These are phyloP conservation scores for Spondyliosoma cantharus DNA, from an alignment of 2,797 vertebrate genomes.

Conservation along the genomic window DNA sequence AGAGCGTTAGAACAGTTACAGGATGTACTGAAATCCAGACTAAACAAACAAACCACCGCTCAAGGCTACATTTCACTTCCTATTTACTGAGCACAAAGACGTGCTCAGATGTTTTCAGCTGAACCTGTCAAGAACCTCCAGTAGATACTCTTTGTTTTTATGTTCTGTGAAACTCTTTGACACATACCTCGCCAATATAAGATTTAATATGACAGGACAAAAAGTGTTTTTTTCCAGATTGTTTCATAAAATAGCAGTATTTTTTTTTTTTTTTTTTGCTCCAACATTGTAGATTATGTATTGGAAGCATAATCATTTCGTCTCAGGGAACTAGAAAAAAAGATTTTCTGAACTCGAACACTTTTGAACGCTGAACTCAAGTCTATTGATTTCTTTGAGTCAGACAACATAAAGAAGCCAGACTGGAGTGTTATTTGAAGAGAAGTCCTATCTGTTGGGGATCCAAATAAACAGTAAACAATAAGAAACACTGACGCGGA, in stretches of 20 bases:
- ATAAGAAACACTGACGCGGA: slow-evolving; percentile 12
- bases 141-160: neutral
- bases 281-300: neutral
- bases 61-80: slow-evolving; percentile 39
- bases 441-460: neutral
- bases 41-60: slow-evolving; percentile 51
- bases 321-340: neutral
- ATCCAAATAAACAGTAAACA: slow-evolving; percentile 11
- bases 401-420: neutral
- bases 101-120: slow-evolving; percentile 16
- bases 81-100: slow-evolving; percentile 28
- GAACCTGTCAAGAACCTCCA: slow-evolving; percentile 26
- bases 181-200: slow-evolving; percentile 8
- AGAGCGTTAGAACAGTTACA: slow-evolving; percentile 34
- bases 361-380: slow-evolving; percentile 24
- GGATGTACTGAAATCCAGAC: slow-evolving; percentile 35
- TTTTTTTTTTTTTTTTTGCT: neutral
- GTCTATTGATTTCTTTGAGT: slow-evolving; percentile 18
- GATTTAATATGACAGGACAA: neutral
- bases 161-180: slow-evolving; percentile 21
- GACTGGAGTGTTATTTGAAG: slow-evolving; percentile 8
- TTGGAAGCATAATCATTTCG: neutral
- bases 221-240: neutral
- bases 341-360: neutral
- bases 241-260: slow-evolving; percentile 14